Conservation (phyloP, 2,888 invertebrate species). For the Tromatobia lineatoria region DNA sequence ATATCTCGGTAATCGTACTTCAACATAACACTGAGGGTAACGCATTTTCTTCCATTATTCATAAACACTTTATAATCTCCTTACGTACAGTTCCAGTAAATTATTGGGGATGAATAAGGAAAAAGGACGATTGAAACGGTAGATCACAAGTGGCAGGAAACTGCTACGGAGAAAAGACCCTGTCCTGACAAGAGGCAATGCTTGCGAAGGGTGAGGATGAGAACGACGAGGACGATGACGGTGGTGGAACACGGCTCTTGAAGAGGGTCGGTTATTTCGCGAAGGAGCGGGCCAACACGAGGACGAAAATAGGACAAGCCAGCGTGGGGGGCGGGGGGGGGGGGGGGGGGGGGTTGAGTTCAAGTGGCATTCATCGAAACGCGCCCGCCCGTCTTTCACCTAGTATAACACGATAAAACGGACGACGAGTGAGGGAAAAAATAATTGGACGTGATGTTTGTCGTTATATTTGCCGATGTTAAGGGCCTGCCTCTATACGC, state of each 20-base stretch:
- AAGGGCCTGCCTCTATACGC: slow-evolving; percentile 60
- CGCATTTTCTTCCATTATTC: slow-evolving; percentile 81
- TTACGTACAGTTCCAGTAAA: slow-evolving; percentile 76
- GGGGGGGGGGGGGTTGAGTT: slow-evolving; percentile 71
- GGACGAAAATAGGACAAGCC: slow-evolving; percentile 65
- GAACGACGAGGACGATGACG: slow-evolving; percentile 10
- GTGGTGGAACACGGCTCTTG: slow-evolving; percentile 26
- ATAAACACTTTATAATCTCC: slow-evolving; percentile 83
- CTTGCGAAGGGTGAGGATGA: slow-evolving; percentile 23
- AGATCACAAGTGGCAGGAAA: slow-evolving; percentile 41
- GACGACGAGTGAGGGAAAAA: slow-evolving; percentile 76
- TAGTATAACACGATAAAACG: slow-evolving; percentile 67
- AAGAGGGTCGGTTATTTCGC: slow-evolving; percentile 60
- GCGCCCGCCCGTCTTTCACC: slow-evolving; percentile 57
- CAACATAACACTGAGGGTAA: slow-evolving; percentile 72
- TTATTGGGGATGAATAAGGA: slow-evolving; percentile 74
- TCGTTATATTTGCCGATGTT: slow-evolving; percentile 76
- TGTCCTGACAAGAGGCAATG: slow-evolving; percentile 27
- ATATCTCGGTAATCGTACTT: slow-evolving; percentile 47
- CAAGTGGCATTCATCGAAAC: slow-evolving; percentile 81
- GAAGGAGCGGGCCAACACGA: slow-evolving; percentile 45
- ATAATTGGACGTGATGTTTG: slow-evolving; percentile 83
- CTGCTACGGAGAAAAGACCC: slow-evolving; percentile 36
- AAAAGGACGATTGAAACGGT: slow-evolving; percentile 33
- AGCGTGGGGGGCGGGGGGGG: slow-evolving; percentile 71